Conservation (phyloP, 1,140 invertebrate species). For the Ceratosolen solmsi region DNA sequence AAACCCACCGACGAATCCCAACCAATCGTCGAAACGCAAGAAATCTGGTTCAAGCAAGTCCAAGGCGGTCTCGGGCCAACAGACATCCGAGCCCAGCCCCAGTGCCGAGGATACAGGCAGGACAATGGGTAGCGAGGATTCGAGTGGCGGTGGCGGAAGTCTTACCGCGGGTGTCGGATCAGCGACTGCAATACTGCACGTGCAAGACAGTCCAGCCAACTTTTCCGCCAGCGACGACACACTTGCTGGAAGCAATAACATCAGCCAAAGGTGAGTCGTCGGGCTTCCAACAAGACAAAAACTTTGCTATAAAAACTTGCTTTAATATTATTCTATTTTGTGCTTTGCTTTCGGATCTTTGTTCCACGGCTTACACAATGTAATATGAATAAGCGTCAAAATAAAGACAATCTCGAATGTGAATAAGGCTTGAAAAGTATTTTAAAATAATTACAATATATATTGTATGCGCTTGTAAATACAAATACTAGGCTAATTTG, state of each 20-base stretch:
- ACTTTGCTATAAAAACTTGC: no score
- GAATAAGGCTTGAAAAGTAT: no score
- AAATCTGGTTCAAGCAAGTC: constrained; percentile 78
- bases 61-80: constrained; percentile 71
- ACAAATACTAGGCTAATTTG: no score
- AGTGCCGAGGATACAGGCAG: constrained; percentile 78
- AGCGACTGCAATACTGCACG: constrained; percentile 62
- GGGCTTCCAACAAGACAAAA: no score
- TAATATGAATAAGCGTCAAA: no score
- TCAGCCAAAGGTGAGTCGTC: constrained; percentile 47
- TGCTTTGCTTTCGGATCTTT: not conserved
- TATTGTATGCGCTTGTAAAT: no score
- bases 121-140: constrained; percentile 82
- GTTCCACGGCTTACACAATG: no score
- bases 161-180: not conserved
- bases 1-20: constrained; percentile 83
- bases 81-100: constrained; percentile 76
- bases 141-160: constrained; percentile 78
- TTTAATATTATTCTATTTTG: no score
- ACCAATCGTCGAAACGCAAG: constrained; percentile 81
- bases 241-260: constrained; percentile 53
- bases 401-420: no score
- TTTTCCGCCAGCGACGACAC: constrained; percentile 67
- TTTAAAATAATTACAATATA: no score
- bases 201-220: constrained; percentile 69